Evolutionary conservation across 53 echinoderm and acorn worm species (phyloP).

Genomic region (Holothuria scabra): DNA sequence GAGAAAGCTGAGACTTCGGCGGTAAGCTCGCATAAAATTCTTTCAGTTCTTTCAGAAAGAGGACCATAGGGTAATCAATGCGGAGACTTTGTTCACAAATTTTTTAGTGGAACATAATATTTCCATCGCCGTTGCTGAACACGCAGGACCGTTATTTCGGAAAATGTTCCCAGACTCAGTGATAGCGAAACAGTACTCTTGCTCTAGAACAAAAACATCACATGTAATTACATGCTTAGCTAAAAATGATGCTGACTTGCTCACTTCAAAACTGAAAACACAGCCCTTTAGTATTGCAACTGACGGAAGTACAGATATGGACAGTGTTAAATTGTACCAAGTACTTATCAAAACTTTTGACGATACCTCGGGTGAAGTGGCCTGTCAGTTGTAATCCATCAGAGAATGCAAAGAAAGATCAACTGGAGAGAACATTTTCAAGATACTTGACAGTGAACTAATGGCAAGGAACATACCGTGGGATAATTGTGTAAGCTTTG

Average conservation of each 20-base stretch:
- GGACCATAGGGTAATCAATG: constrained; percentile 9
- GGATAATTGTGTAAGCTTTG: constrained; percentile 49
- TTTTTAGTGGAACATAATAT: constrained; percentile 38
- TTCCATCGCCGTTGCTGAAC: constrained; percentile 9
- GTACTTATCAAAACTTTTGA: constrained; percentile 46
- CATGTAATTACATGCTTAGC: constrained; percentile 22
- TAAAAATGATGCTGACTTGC: not conserved
- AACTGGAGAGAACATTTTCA: constrained; percentile 54
- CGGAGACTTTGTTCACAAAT: constrained; percentile 25
- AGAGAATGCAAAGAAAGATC: constrained; percentile 52
- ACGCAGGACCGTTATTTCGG: not conserved
- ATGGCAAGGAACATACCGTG: constrained; percentile 34
- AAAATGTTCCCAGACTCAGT: constrained; percentile 34
- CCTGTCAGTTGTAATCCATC: constrained; percentile 23
- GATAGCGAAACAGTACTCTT: no score
- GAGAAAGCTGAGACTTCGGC: constrained; percentile 4
- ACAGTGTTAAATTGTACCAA: constrained; percentile 9
- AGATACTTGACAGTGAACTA: constrained; percentile 41
- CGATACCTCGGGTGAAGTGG: constrained; percentile 37
- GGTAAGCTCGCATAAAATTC: constrained; percentile 10
- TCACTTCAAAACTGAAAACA: not conserved
- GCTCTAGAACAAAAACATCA: constrained; percentile 36
- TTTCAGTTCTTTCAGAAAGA: constrained; percentile 36
- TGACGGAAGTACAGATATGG: constrained; percentile 28
- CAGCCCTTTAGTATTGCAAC: constrained; percentile 1